Base-by-base conservation (phyloP, 1,140 invertebrate species). In the Alviniconcha marisindica region DNA sequence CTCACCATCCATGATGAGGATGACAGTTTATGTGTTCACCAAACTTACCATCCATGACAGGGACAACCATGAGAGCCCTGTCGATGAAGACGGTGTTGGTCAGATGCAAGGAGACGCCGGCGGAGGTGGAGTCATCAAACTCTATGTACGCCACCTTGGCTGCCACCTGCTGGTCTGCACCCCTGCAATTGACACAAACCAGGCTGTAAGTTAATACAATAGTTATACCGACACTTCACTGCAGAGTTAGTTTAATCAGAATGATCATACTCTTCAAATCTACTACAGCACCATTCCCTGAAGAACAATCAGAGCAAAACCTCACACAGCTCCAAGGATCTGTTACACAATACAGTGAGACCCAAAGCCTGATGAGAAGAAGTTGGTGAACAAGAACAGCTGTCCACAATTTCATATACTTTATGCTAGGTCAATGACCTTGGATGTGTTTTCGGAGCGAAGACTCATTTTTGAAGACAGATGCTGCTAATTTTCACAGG, bases 71-170 rank as follows among this genome's bases (percentile, higher is more conserved):
- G 2, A 99, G 93, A 12, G 98, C 98, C 84, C 98, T 95, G 92
- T 99, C 99, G 90, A 99, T 99, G 92, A 99, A 99, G 40, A 99
- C 98, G 0, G 98, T 99, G 91, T 99, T 99, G 4, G 98, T 99
- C 94, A 99, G 95, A 93, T 99, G 99, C 87, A 99, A 97, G 4
- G 98, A 97, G 15, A 99, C 96, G 28, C 96, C 95, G 15, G 98
- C 97, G 85, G 96, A 96, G 38, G 94, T 94, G 14, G 95, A 94
- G 88, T 99, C 97, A 84, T 97, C 96, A 93, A 98, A 99, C 92
- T 99, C 98, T 24, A 99, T 96, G 93, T 98, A 99, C 92, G 98
- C 99, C 89, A 99, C 98, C 88, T 89, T 88, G 40, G 92, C 88
- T 18, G 89, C 81, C 18, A 89, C 89, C 40, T 87, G 86, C 28